These are phyloP conservation scores for Pelecanoides urinatrix DNA, from an alignment of 2,113 vertebrate species.

Conservation along the genomic window DNA sequence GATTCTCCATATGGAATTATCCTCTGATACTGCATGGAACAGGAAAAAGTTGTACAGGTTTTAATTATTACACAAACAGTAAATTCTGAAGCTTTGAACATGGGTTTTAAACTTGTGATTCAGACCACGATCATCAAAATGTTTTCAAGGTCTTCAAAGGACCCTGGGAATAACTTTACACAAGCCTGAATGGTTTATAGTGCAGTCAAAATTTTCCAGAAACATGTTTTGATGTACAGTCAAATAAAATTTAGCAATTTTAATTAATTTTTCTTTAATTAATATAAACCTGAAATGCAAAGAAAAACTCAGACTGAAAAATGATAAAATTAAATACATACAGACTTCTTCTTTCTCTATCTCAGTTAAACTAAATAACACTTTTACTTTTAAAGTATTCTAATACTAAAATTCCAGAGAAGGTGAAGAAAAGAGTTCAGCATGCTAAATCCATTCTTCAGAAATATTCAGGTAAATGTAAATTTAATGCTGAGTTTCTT, in stretches of 20 bases:
- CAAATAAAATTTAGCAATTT: neutral
- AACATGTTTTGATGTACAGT: neutral
- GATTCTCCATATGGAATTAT: neutral
- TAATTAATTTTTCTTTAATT: neutral
- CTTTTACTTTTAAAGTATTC: neutral
- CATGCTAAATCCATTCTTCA: neutral
- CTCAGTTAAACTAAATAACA: neutral
- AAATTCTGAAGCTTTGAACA: neutral
- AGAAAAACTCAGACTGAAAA: neutral
- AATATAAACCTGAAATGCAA: neutral
- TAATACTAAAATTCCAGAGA: neutral
- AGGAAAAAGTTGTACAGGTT: neutral
- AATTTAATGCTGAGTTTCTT: neutral
- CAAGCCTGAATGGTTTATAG: neutral
- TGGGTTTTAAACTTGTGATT: neutral
- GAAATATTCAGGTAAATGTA: neutral
- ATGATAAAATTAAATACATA: neutral
- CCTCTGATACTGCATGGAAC: neutral
- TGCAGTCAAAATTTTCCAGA: neutral
- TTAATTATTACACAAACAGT: neutral
- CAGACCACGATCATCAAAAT: neutral
- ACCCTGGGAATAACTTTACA: neutral
- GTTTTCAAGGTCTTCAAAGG: neutral
- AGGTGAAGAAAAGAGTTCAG: neutral
- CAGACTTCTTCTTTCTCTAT: neutral